phyloP scores from a whole-genome alignment of 2,888 invertebrate species.

The Pachycephus smyrnensis region DNA sequence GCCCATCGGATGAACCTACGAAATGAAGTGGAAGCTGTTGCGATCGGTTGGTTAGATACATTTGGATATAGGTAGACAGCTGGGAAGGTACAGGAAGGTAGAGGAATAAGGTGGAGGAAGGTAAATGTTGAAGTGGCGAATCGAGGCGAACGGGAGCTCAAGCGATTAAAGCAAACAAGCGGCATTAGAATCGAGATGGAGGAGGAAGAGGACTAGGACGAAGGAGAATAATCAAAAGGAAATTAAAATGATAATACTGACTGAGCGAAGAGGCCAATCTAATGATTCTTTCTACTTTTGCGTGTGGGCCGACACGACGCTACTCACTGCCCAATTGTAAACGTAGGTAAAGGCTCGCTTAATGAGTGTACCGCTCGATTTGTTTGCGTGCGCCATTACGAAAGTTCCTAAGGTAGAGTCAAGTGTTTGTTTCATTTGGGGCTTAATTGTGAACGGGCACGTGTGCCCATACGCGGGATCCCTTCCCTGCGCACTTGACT shows the following conservation, averaged over 20 bases:
- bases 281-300: background rate
- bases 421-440: slow-evolving; percentile 13
- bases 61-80: background rate
- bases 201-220: background rate
- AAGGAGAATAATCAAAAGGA: background rate
- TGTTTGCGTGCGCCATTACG: slow-evolving; percentile 10
- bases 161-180: background rate
- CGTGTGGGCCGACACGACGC: background rate
- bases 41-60: background rate
- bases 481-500: background rate
- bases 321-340: background rate
- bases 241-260: background rate
- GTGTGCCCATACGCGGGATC: background rate
- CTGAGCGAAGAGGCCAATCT: background rate
- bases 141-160: background rate
- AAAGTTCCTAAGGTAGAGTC: slow-evolving; percentile 3
- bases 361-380: slow-evolving; percentile 3
- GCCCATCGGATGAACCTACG: background rate
- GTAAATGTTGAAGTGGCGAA: background rate
- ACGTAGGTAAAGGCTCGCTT: background rate
- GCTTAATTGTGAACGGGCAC: slow-evolving; percentile 13
- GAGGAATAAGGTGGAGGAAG: background rate
- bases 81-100: background rate
- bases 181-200: background rate
- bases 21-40: background rate